Base-by-base conservation (phyloP, 2,113 vertebrate species). In the Nettapus auritus region DNA sequence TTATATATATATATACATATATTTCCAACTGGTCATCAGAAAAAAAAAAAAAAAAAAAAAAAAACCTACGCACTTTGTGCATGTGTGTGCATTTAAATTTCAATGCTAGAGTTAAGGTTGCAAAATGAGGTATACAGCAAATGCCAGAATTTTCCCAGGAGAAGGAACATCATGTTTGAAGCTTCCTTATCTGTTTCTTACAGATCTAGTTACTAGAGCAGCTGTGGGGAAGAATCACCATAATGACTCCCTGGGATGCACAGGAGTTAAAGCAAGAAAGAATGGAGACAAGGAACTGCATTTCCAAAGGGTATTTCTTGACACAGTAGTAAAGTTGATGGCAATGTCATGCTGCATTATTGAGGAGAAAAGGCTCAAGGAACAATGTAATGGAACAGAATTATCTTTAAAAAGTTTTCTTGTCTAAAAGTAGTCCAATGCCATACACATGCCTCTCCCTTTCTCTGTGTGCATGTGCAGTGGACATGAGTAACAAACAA, bases 341-440 rank as follows among this genome's bases (percentile, higher is more conserved):
- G 56, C 69, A 91, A 78, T 78, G 62, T 92, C 73, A 87, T 84
- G 81, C 57, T 62, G 70, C 67, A 46, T 94, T 86, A 86, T 53
- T 57, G 50, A 86, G 79, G 34, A 94, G 66, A 76, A 89, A 79
- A 89, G 18, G 38, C 70, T 89, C 23, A 91, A 57, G 71, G 53
- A 95, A 57, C 66, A 85, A 57, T 64, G 33, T 68, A 68, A 79
- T 1, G 6, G 56, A 75, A 63, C 25, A 71, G 89, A 89, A 82
- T 82, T 33, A 28, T 80, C 53, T 69, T 60, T 52, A 38, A 69
- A 74, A 88, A 77, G 36, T 66, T 91, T 82, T 59, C 25, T 4
- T 73, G 13, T 91, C 70, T 62, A 25, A 73, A 85, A 90, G 31
- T 33, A 60, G 70, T 62, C 33, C 28, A 18, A 36, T 78, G 33